Conservation (phyloP, 2,888 invertebrate genomes). For the Rhagophthalmus giganteus region DNA sequence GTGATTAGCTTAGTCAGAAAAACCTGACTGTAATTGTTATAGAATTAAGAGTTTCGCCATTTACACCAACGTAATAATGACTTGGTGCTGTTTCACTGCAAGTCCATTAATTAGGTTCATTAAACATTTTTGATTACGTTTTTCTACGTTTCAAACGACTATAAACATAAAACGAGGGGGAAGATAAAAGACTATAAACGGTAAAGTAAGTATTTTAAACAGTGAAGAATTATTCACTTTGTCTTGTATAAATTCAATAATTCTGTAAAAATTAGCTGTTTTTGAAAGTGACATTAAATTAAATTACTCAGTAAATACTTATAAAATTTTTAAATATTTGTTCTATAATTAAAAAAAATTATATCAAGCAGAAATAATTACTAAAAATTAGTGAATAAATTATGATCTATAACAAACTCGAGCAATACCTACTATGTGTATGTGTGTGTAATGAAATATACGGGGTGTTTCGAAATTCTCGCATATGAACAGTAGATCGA, state of each 20-base stretch:
- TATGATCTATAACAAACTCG: no score
- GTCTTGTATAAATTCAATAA: neutral
- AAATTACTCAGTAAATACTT: no score
- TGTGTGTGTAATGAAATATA: no score
- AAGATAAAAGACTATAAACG: conserved; percentile 10
- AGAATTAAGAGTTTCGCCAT: conserved; percentile 10
- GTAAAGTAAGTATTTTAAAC: conserved; percentile 9
- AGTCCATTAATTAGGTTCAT: conserved; percentile 19
- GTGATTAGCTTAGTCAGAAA: conserved; percentile 8
- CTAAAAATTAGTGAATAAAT: neutral
- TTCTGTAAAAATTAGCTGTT: neutral
- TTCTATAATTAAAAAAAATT: neutral
- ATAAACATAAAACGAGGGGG: neutral
- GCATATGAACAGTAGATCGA: no score
- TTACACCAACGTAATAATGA: conserved; percentile 16
- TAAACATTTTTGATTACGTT: conserved; percentile 14
- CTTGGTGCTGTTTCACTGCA: conserved; percentile 8
- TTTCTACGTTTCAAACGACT: conserved; percentile 1
- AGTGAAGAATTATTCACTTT: conserved; percentile 4
- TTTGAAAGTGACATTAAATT: no score
- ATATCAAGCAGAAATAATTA: neutral
- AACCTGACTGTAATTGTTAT: conserved; percentile 11
- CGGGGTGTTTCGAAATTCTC: no score
- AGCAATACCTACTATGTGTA: no score
- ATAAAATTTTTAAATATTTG: no score